Evolutionary conservation across 2,113 vertebrate species (phyloP).

Genomic region (Paradoxurus hermaphroditus): DNA sequence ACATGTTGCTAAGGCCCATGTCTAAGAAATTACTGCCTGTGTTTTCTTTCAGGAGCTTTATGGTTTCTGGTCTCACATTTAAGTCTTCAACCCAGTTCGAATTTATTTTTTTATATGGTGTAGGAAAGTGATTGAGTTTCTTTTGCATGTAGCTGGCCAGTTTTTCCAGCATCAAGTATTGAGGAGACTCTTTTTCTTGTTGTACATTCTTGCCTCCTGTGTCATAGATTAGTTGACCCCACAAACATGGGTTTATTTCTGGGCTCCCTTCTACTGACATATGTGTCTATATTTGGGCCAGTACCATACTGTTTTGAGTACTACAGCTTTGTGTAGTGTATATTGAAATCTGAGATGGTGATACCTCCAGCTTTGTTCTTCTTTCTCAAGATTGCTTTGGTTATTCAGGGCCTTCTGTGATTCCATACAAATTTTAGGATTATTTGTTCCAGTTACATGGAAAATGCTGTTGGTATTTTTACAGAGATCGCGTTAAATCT

Average conservation of each 20-base stretch:
- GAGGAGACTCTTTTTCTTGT: neutral
- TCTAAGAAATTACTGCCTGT: neutral
- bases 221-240: neutral
- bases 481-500: neutral
- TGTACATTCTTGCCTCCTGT: neutral
- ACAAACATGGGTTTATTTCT: neutral
- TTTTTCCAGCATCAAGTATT: neutral
- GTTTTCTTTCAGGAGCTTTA: neutral
- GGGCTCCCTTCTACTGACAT: neutral
- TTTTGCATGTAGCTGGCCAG: neutral
- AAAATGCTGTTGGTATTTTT: neutral
- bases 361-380: neutral
- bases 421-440: neutral
- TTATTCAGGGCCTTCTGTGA: neutral
- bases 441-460: neutral
- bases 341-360: neutral
- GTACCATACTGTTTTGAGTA: neutral
- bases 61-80: neutral
- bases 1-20: neutral
- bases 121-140: neutral
- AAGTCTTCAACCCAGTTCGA: neutral
- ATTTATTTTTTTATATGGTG: neutral
- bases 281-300: neutral
- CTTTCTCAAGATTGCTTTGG: neutral
- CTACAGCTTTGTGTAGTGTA: neutral